Evolutionary conservation across 1,140 invertebrate genomes (phyloP).

Genomic region (Temnothorax curvispinosus): DNA sequence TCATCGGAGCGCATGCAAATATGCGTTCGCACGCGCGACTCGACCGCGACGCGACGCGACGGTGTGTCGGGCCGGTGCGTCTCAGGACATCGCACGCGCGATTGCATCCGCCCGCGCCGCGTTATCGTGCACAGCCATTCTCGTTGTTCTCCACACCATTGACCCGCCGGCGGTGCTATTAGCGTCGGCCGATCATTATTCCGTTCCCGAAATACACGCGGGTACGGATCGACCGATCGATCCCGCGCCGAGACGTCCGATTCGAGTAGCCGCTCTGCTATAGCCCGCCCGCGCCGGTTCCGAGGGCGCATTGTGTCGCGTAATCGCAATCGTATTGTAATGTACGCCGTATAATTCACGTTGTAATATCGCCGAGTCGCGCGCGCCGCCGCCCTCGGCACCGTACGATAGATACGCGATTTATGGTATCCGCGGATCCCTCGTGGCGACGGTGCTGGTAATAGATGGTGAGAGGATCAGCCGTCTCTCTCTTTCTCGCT

Average conservation of each 20-base stretch:
- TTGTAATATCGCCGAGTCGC: slow-evolving; percentile 37
- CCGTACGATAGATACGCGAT: slow-evolving; percentile 25
- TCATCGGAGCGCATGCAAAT: slow-evolving; percentile 31
- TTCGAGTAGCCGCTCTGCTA: background rate
- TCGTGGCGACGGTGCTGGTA: slow-evolving; percentile 41
- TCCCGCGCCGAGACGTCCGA: slow-evolving; percentile 1
- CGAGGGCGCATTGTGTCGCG: slow-evolving; percentile 44
- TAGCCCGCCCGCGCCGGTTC: background rate
- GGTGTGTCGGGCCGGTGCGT: background rate
- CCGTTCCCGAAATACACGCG: background rate
- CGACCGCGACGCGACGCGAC: background rate
- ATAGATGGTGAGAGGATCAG: slow-evolving; percentile 42
- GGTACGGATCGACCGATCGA: background rate
- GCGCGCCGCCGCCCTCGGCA: slow-evolving; percentile 10
- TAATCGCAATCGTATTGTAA: slow-evolving; percentile 50
- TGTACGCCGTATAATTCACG: slow-evolving; percentile 36
- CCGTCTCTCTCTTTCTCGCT: background rate
- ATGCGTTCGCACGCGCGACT: slow-evolving; percentile 9
- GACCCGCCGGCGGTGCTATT: slow-evolving; percentile 12
- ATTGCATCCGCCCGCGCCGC: slow-evolving; percentile 27
- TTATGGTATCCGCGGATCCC: slow-evolving; percentile 54
- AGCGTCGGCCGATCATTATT: slow-evolving; percentile 17
- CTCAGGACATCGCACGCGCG: slow-evolving; percentile 17
- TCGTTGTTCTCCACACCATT: slow-evolving; percentile 39
- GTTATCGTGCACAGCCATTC: slow-evolving; percentile 20